A percentile compares a stretch with the other conserved stretches of the same genome.
Conservation (phyloP, 2,113 vertebrate species). For the Ceuthmochares aereus region DNA sequence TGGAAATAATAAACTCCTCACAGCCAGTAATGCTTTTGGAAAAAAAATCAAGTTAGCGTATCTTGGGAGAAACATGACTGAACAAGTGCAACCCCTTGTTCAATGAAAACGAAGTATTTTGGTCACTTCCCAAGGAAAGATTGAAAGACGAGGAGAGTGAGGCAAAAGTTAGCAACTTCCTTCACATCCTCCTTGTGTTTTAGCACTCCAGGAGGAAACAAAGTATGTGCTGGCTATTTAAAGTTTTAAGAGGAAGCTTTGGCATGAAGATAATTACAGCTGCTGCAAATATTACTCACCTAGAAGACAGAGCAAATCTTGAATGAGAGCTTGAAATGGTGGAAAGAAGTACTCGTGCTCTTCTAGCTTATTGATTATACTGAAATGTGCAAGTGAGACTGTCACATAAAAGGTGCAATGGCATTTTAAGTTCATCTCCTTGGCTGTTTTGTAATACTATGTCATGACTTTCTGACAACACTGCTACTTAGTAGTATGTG, state of each 20-base stretch:
- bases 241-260: background rate
- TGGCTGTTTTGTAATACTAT: background rate
- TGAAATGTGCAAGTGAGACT: conserved; percentile 50
- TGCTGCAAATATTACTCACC: conserved; percentile 74
- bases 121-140: background rate
- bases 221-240: background rate
- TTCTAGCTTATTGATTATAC: conserved; percentile 86
- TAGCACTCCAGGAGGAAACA: background rate
- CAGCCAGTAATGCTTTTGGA: background rate
- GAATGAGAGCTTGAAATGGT: conserved; percentile 84
- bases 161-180: background rate
- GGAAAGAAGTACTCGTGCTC: conserved; percentile 90
- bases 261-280: background rate
- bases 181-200: background rate
- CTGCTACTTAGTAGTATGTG: background rate
- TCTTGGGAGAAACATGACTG: background rate
- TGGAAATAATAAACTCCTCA: background rate
- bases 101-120: background rate
- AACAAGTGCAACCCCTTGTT: background rate
- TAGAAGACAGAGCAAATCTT: conserved; percentile 81
- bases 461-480: background rate
- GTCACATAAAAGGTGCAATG: background rate
- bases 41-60: background rate
- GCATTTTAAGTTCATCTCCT: background rate
- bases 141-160: background rate